phyloP scores from a whole-genome alignment of 2,797 vertebrate genomes.

The Perodicticus potto region DNA sequence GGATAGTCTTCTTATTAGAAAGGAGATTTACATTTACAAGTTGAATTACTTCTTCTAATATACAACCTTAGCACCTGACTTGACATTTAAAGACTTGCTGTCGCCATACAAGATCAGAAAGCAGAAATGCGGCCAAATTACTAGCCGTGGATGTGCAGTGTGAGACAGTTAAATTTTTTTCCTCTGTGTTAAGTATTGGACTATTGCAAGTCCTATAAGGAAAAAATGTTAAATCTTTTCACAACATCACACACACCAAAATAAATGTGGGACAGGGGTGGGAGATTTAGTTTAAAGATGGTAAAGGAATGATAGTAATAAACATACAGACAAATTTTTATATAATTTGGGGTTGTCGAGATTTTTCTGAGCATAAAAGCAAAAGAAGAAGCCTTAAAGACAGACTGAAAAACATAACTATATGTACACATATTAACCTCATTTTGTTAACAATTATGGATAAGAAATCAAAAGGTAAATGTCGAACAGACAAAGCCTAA shows the following conservation, averaged over 20 bases:
- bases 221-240: constrained; percentile 24
- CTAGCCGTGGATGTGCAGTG: not conserved
- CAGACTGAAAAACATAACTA: not conserved
- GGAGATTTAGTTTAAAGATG: constrained; percentile 29
- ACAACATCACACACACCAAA: not conserved
- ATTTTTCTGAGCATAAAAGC: constrained; percentile 20
- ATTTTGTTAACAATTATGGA: constrained; percentile 26
- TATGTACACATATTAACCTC: not conserved
- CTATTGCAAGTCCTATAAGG: not conserved
- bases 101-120: not conserved
- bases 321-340: constrained; percentile 36
- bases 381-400: not conserved
- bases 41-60: not conserved
- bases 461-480: constrained; percentile 68
- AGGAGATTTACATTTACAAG: not conserved
- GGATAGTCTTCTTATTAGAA: not conserved
- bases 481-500: constrained; percentile 30
- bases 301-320: constrained; percentile 18
- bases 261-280: not conserved
- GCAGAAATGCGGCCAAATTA: not conserved
- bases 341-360: constrained; percentile 11
- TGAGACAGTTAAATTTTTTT: not conserved
- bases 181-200: constrained; percentile 16
- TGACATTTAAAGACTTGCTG: constrained; percentile 48
- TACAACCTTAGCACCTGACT: not conserved